Conservation (phyloP, 2,888 invertebrate species). For the Drosophila nigricruria region DNA sequence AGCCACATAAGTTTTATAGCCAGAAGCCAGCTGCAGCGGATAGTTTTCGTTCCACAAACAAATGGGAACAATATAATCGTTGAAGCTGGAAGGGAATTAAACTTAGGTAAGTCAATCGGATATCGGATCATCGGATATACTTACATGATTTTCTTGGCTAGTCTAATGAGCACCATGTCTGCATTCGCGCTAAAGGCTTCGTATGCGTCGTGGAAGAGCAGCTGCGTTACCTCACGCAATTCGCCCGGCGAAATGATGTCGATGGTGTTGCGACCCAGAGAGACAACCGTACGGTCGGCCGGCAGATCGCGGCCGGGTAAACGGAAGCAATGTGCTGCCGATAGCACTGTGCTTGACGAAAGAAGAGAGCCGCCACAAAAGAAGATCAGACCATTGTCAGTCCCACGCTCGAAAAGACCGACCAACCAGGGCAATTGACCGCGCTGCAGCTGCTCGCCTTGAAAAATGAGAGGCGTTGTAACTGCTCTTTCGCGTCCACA, state of each 20-base stretch:
- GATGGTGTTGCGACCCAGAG: constrained; percentile 85
- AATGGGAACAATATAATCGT: constrained; percentile 74
- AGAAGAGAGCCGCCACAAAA: constrained; percentile 82
- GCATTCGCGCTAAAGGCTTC: constrained; percentile 81
- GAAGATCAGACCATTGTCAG: constrained; percentile 79
- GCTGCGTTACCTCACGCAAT: constrained; percentile 63
- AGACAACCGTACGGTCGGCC: constrained; percentile 73
- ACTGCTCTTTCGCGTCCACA: constrained; percentile 66
- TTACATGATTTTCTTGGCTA: constrained; percentile 81
- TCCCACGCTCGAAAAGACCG: constrained; percentile 86
- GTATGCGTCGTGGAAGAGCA: constrained; percentile 85
- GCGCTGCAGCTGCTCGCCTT: constrained; percentile 69
- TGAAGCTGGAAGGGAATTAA: constrained; percentile 54
- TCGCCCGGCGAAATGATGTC: constrained; percentile 54
- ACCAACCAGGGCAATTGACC: constrained; percentile 89
- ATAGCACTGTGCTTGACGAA: constrained; percentile 72
- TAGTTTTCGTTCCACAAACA: constrained; percentile 81
- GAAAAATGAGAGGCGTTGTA: constrained; percentile 66
- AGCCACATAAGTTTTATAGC: constrained; percentile 85
- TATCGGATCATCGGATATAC: neutral
- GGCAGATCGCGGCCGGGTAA: constrained; percentile 50
- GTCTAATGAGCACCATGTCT: constrained; percentile 86
- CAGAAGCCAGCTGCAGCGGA: constrained; percentile 80
- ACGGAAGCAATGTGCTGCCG: constrained; percentile 85
- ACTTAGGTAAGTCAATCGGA: neutral